Conservation (phyloP, 2,797 vertebrate species). For the Semotilus atromaculatus region DNA sequence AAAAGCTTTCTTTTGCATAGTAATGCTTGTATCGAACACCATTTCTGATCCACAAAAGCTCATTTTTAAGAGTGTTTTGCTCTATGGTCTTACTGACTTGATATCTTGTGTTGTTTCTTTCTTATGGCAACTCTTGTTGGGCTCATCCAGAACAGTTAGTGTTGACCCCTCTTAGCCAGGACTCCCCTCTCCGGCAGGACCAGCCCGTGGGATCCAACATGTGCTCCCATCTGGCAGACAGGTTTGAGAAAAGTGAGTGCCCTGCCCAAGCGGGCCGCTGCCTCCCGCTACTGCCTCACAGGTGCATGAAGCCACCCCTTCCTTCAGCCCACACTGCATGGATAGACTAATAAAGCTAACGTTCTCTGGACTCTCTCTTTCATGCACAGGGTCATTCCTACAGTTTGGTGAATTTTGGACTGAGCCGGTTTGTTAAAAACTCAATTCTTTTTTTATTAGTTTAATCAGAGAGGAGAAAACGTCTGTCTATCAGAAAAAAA, state of each 20-base stretch:
- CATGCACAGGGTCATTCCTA: slow-evolving; percentile 1
- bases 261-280: slow-evolving; percentile 37
- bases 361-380: neutral
- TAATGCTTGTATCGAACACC: neutral
- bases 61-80: slow-evolving; percentile 4
- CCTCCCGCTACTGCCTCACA: slow-evolving; percentile 53
- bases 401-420: neutral
- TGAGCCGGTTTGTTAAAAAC: neutral
- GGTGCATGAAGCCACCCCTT: slow-evolving; percentile 74
- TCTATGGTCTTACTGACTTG: slow-evolving; percentile 61
- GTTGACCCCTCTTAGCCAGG: slow-evolving; percentile 85
- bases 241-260: slow-evolving; percentile 87
- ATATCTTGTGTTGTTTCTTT: slow-evolving; percentile 70
- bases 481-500: neutral
- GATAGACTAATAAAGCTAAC: neutral
- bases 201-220: slow-evolving; percentile 74
- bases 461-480: neutral
- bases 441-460: neutral
- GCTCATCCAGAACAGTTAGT: slow-evolving; percentile 84
- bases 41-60: slow-evolving; percentile 5
- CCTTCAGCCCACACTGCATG: slow-evolving; percentile 43
- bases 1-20: neutral
- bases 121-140: slow-evolving; percentile 59
- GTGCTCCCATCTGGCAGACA: slow-evolving; percentile 78
- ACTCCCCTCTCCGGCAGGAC: slow-evolving; percentile 76